phyloP scores from a whole-genome alignment of 2,797 vertebrate genomes.

The Pseudochaenichthys georgianus region DNA sequence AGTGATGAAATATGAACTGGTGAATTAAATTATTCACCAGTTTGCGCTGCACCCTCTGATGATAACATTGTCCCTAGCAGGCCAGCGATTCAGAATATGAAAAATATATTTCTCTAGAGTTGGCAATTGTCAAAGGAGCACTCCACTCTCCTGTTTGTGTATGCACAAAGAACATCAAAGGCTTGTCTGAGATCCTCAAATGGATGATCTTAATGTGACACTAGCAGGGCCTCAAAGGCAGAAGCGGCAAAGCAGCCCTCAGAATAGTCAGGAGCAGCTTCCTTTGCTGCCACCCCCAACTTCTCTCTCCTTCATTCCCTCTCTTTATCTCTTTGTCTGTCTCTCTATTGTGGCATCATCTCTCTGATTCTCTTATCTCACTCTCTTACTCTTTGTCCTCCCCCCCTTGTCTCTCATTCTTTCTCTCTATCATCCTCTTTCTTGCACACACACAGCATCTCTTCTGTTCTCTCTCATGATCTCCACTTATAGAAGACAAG shows the following conservation, averaged over 20 bases:
- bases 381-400: slow-evolving; percentile 30
- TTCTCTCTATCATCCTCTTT: slow-evolving; percentile 49
- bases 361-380: slow-evolving; percentile 58
- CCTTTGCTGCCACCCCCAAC: slow-evolving; percentile 59
- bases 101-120: slow-evolving; percentile 72
- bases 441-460: slow-evolving; percentile 1
- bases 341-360: slow-evolving; percentile 58
- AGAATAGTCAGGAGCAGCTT: slow-evolving; percentile 74
- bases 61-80: slow-evolving; percentile 75
- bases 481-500: slow-evolving; percentile 76
- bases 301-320: slow-evolving; percentile 36
- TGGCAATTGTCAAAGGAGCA: slow-evolving; percentile 80
- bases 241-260: slow-evolving; percentile 63
- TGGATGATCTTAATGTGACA: slow-evolving; percentile 83
- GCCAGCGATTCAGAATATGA: slow-evolving; percentile 63
- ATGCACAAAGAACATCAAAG: slow-evolving; percentile 86
- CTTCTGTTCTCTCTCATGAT: slow-evolving; percentile 68
- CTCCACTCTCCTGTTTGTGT: slow-evolving; percentile 78
- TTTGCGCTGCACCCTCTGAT: slow-evolving; percentile 66
- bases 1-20: slow-evolving; percentile 77
- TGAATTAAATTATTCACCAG: slow-evolving; percentile 80
- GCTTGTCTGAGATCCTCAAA: slow-evolving; percentile 77
- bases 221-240: slow-evolving; percentile 77
- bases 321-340: slow-evolving; percentile 58
- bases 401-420: slow-evolving; percentile 43